Conservation (phyloP, 2,113 vertebrate species). For the Sceloporus undulatus region DNA sequence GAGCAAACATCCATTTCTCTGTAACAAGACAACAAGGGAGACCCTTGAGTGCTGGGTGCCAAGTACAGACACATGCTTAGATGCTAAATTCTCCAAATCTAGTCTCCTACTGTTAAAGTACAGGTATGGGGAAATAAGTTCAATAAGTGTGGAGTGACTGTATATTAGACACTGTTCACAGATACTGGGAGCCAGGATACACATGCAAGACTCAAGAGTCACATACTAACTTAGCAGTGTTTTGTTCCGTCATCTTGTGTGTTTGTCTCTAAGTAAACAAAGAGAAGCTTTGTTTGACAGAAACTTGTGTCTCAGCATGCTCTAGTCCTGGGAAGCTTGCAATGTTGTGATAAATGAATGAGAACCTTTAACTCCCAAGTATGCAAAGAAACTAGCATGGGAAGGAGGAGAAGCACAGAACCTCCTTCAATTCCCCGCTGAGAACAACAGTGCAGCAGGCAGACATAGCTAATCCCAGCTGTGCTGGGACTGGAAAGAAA, state of each 20-base stretch:
- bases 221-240: conserved; percentile 25
- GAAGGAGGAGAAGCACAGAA: neutral
- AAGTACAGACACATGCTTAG: neutral
- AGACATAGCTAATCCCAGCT: neutral
- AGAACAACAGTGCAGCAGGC: neutral
- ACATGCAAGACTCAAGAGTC: conserved; percentile 8
- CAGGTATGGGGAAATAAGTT: neutral
- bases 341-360: neutral
- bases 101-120: too few relatives aligned
- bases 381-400: accelerated
- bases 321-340: neutral
- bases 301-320: neutral
- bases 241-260: neutral
- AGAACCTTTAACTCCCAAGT: neutral
- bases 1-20: neutral
- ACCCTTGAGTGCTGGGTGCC: neutral
- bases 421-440: conserved; percentile 14
- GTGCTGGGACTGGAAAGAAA: accelerated
- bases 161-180: neutral
- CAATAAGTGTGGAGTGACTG: neutral
- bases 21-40: neutral
- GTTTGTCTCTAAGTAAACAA: neutral
- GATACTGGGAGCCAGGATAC: too few relatives aligned
- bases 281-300: neutral
- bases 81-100: too few relatives aligned